These are phyloP conservation scores for Arothron firmamentum DNA, from an alignment of 2,113 vertebrate genomes.

Conservation along the genomic window DNA sequence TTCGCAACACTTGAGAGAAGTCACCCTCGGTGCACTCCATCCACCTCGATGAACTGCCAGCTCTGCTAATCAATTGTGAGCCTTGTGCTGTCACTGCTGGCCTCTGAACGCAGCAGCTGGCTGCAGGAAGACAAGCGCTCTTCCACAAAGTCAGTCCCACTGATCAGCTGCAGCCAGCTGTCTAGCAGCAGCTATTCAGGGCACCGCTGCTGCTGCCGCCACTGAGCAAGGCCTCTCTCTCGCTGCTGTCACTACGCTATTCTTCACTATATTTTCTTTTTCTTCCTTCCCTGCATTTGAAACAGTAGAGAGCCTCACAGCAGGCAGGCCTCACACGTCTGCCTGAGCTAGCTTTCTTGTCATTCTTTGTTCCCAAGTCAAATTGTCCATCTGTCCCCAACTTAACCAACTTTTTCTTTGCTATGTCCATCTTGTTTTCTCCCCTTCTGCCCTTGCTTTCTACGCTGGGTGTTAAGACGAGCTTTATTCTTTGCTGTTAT, in stretches of 20 bases:
- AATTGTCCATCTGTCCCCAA: slow-evolving; percentile 55
- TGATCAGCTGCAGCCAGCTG: slow-evolving; percentile 85
- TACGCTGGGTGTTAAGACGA: slow-evolving; percentile 57
- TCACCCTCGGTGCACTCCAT: slow-evolving; percentile 64
- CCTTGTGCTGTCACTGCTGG: slow-evolving; percentile 84
- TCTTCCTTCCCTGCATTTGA: slow-evolving; percentile 77
- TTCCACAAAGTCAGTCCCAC: slow-evolving; percentile 76
- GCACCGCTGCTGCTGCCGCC: slow-evolving; percentile 59
- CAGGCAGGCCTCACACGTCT: slow-evolving; percentile 59
- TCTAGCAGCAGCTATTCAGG: slow-evolving; percentile 79
- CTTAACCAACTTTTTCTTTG: slow-evolving; percentile 38
- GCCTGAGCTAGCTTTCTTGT: slow-evolving; percentile 40
- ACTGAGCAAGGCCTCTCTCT: slow-evolving; percentile 47
- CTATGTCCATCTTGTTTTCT: slow-evolving; percentile 46
- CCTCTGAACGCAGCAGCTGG: slow-evolving; percentile 82
- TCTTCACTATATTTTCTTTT: slow-evolving; percentile 69
- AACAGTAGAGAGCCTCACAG: slow-evolving; percentile 66
- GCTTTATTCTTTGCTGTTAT: slow-evolving; percentile 45
- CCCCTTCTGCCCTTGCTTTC: slow-evolving; percentile 50
- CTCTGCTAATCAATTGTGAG: slow-evolving; percentile 85
- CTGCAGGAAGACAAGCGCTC: slow-evolving; percentile 80
- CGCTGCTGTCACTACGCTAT: slow-evolving; percentile 48
- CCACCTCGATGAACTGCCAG: slow-evolving; percentile 76
- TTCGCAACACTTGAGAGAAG: slow-evolving; percentile 58
- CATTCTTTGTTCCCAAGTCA: slow-evolving; percentile 44